Percentiles rank a stretch among this genome's conserved stretches.
Evolutionary conservation across 2,113 vertebrate species (phyloP).

Genomic region (Indicator indicator): DNA sequence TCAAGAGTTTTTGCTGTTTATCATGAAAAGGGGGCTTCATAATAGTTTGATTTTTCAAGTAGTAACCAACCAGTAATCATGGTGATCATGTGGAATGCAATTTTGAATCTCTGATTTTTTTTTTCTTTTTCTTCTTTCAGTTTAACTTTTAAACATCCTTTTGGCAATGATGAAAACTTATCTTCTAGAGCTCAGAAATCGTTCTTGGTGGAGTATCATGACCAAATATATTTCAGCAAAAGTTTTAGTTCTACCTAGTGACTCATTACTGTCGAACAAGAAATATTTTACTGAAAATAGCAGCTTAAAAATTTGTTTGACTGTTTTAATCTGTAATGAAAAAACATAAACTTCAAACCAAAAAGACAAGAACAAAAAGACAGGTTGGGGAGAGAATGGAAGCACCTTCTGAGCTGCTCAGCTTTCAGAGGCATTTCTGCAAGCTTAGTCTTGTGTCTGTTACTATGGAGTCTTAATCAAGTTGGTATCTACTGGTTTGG

Average conservation of each 20-base stretch:
- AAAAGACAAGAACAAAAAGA: background rate
- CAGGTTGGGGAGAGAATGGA: background rate
- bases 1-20: background rate
- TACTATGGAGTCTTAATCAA: background rate
- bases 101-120: background rate
- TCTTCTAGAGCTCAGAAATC: background rate
- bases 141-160: background rate
- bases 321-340: background rate
- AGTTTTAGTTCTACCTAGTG: background rate
- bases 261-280: background rate
- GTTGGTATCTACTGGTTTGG: background rate
- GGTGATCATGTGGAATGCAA: background rate
- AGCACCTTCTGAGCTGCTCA: constrained; percentile 12
- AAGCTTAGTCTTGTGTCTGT: rapidly evolving
- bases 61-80: background rate
- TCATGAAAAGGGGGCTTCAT: background rate
- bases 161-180: background rate
- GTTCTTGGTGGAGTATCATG: background rate
- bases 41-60: background rate
- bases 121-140: background rate
- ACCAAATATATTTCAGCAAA: background rate
- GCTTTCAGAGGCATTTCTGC: constrained; percentile 31
- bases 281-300: background rate
- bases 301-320: background rate
- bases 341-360: no score